Evolutionary conservation across 2,888 invertebrate genomes (phyloP), one percentile per base, ranked within the genome.

Genomic region (Argyresthia goedartella): DNA sequence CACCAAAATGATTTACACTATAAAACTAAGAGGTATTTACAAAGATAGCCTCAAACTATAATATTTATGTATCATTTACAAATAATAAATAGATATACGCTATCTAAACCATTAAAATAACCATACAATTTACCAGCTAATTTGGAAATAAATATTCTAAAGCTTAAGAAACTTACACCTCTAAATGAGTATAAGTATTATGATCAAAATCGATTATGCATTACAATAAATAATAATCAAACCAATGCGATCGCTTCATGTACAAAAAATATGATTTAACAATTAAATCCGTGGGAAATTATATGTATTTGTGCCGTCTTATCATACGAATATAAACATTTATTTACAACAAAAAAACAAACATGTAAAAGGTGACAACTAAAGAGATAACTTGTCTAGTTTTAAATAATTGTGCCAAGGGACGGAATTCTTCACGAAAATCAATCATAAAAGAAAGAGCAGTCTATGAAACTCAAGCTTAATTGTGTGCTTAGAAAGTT

Each of bases 131-230:
- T 51, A 52, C 45, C 46, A 54, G 36, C 49, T 52, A 53, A 34
- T 41, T 52, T 53, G 60, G 55, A 68, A 80, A 84, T 82, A 84
- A 82, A 82, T 81, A 81, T 61, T 61, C 74, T 82, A 79, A 73
- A 78, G 61, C 73, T 76, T 78, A 81, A 34, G 60, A 67, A 64
- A 72, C 71, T 71, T 77, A 80, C 56, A 53, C 13, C 57, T 65
- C 68, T 79, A 78, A 69, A 77, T 76, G 82, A 82, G 81, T 82
- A 81, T 80, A 76, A 74, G 80, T 81, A 82, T 85, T 81, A 82
- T 82, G 78, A 76, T 76, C 70, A 69, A 66, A 68, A 71, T 14
- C 48, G 14, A 77, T 80, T 81, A 81, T 82, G 81, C 79, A 66
- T 69, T 69, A 68, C 64, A 65, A 65, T 64, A 6, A 50, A 52